phyloP scores from a whole-genome alignment of 2,113 vertebrate genomes.

The Tetrax tetrax region DNA sequence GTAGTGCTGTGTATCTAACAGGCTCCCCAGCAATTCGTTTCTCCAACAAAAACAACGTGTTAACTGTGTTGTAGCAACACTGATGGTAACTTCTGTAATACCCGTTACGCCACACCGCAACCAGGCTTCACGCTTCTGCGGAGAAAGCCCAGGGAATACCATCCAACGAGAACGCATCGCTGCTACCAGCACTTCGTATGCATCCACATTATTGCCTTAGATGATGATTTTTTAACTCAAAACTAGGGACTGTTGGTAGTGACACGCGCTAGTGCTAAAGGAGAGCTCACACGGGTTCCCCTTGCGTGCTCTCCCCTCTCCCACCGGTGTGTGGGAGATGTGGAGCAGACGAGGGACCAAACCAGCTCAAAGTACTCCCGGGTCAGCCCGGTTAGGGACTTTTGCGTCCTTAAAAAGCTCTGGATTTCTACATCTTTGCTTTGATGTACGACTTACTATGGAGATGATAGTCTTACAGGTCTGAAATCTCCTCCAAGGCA shows the following conservation, averaged over 20 bases:
- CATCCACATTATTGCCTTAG: background rate
- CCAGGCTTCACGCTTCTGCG: background rate
- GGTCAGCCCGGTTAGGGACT: no score
- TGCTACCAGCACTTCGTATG: background rate
- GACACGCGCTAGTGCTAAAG: background rate
- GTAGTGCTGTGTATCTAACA: background rate
- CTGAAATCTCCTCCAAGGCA: background rate
- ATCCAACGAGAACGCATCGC: fast-evolving
- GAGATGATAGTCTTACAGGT: background rate
- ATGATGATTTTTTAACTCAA: background rate
- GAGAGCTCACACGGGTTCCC: background rate
- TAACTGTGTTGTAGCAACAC: background rate
- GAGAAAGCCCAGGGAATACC: background rate
- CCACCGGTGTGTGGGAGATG: no score
- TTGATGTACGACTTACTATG: background rate
- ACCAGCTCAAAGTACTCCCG: background rate
- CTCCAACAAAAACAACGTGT: background rate
- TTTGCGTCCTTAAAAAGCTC: background rate
- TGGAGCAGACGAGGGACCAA: background rate
- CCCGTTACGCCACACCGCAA: background rate
- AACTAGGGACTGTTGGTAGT: no score
- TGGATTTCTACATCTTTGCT: background rate
- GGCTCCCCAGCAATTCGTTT: background rate
- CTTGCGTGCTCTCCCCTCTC: background rate
- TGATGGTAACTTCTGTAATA: background rate